Evolutionary conservation across 2,113 vertebrate genomes (phyloP).

Genomic region (Hippoglossus stenolepis): DNA sequence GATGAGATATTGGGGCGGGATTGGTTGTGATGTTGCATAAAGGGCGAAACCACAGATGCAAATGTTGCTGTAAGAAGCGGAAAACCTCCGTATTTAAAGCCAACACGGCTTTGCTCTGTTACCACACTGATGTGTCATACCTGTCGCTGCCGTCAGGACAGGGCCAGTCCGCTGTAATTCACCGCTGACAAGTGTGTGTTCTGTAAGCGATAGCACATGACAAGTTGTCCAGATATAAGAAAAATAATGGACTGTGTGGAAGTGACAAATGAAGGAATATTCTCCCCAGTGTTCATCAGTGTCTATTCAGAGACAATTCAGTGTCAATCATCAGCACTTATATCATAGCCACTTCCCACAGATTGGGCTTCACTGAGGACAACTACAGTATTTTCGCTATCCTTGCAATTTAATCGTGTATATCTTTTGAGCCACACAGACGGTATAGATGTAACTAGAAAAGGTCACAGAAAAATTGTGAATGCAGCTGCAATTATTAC

Average conservation of each 20-base stretch:
- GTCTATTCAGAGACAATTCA: not conserved
- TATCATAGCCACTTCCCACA: not conserved
- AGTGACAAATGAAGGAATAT: not conserved
- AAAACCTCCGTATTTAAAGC: no score
- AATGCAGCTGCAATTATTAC: not conserved
- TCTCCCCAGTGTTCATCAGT: not conserved
- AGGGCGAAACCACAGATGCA: not conserved
- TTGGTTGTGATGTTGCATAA: not conserved
- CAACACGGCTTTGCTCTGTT: slow-evolving; percentile 25
- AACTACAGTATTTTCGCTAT: not conserved
- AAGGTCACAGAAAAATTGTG: not conserved
- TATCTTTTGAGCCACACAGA: not conserved
- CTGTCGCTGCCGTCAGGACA: slow-evolving; percentile 15
- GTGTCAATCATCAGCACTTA: not conserved
- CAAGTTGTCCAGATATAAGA: not conserved
- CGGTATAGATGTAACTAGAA: not conserved
- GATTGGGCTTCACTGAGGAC: not conserved
- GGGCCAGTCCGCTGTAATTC: slow-evolving; percentile 13
- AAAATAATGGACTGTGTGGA: not conserved
- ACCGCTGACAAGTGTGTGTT: slow-evolving; percentile 23
- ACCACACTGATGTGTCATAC: slow-evolving; percentile 31
- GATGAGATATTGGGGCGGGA: not conserved
- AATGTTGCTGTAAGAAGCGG: not conserved
- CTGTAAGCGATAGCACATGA: not conserved
- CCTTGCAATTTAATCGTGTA: not conserved